Evolutionary conservation across 2,797 vertebrate species (phyloP).

Genomic region (Dryobates pubescens): DNA sequence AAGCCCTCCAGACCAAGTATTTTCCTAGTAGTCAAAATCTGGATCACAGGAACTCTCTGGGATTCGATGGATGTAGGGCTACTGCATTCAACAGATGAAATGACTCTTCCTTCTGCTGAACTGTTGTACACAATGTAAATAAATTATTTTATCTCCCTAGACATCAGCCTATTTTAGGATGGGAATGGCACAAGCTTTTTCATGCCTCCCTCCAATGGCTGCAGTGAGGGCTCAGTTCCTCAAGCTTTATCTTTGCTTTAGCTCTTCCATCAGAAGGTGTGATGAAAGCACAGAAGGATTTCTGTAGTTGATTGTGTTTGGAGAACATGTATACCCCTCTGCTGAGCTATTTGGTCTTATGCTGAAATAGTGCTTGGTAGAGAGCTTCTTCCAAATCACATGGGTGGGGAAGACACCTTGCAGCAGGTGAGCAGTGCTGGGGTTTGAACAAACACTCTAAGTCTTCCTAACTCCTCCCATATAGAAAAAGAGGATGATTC

Average conservation of each 20-base stretch:
- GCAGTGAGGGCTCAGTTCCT: background rate
- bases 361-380: fast-evolving
- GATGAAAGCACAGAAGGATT: background rate
- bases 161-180: background rate
- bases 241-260: background rate
- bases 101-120: background rate
- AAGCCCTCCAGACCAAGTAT: background rate
- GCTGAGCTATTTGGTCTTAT: background rate
- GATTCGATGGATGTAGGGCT: background rate
- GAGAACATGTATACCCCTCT: background rate
- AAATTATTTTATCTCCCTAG: background rate
- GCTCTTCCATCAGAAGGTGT: background rate
- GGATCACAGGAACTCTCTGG: background rate
- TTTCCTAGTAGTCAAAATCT: background rate
- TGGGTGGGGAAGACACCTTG: background rate
- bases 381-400: background rate
- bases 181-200: background rate
- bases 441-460: background rate
- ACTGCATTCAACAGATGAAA: background rate
- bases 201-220: background rate
- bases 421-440: background rate
- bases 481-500: background rate
- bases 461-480: background rate
- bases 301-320: background rate
- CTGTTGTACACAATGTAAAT: background rate